Base-by-base conservation (phyloP, 2,113 vertebrate species). In the Octodon degus region DNA sequence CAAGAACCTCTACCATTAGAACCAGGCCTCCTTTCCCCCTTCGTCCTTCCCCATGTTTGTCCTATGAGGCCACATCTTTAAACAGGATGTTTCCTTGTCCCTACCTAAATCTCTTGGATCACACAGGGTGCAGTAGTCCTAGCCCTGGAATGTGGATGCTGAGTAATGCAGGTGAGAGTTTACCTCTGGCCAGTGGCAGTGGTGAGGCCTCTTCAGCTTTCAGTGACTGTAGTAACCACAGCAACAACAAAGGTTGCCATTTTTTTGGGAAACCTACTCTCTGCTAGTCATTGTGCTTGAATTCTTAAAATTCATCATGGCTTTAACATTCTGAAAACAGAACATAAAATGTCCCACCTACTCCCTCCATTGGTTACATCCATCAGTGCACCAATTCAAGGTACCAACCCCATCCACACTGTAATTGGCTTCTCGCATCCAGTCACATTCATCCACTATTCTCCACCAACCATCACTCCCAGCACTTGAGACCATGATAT, bases 121-220 rank as follows among this genome's bases (percentile, higher is more conserved):
- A 63, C n/a, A n/a, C 20, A 76, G 65, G 32, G 60, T 81, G 43
- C 55, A 25, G 32, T 47, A 65, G 53, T 4, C 55, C 79, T 34
- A 63, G 43, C 62, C 37, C 72, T 94, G 93, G 80, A 93, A 79
- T 94, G 68, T 58, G 32, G 25, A 43, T n/a, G 34, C 83, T 90
- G 90, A 86, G 37, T 67, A 67, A 95, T 40, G 55, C 13, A 72
- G 47, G 20, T 37, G n/a, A 34, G 67, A 86, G 81, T 63, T 74
- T n/a, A 60, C 81, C 24, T 80, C 30, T 34, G 40, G 24, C 50
- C 30, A n/a, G 37, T 43, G 20, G 2, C 40, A 30, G 32, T 58
- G 25, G 47, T 14, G 16, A 74, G 60, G 34, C 82, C 43, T 40
- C 24, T 24, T 53, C 68, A 37, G 9, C 60, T 62, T 65, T 47